These are phyloP conservation scores for Prosopocoilus inquinatus DNA, from an alignment of 2,888 invertebrate genomes.

Conservation along the genomic window DNA sequence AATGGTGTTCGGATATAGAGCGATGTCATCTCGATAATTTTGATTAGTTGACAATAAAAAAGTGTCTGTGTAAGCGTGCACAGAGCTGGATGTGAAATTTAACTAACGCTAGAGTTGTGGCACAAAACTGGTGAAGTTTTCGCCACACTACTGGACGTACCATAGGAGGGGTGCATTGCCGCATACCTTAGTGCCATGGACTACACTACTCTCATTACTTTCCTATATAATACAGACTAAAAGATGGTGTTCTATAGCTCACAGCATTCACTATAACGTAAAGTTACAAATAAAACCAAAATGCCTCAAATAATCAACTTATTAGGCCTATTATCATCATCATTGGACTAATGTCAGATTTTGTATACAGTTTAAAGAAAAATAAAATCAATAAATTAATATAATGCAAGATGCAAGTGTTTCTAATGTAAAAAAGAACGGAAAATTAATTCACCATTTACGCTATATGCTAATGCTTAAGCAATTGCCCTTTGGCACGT, in stretches of 20 bases:
- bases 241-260: constrained; percentile 44
- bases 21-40: constrained; percentile 26
- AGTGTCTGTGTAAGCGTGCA: constrained; percentile 40
- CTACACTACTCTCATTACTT: constrained; percentile 28
- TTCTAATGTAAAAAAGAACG: not conserved
- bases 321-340: constrained; percentile 16
- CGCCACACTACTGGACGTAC: constrained; percentile 45
- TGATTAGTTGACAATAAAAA: constrained; percentile 27
- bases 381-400: not conserved
- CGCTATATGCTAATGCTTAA: constrained; percentile 37
- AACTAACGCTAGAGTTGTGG: constrained; percentile 1
- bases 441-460: constrained; percentile 9
- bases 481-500: constrained; percentile 44
- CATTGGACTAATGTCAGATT: constrained; percentile 31
- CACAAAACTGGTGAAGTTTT: constrained; percentile 9
- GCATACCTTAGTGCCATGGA: constrained; percentile 47
- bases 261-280: constrained; percentile 38
- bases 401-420: not conserved
- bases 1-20: constrained; percentile 22
- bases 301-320: constrained; percentile 19
- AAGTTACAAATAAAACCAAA: constrained; percentile 20
- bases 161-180: constrained; percentile 51
- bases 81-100: constrained; percentile 24
- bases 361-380: constrained; percentile 6
- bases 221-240: constrained; percentile 33